Evolutionary conservation across 2,797 vertebrate species (phyloP).

Genomic region (Erpetoichthys calabaricus): DNA sequence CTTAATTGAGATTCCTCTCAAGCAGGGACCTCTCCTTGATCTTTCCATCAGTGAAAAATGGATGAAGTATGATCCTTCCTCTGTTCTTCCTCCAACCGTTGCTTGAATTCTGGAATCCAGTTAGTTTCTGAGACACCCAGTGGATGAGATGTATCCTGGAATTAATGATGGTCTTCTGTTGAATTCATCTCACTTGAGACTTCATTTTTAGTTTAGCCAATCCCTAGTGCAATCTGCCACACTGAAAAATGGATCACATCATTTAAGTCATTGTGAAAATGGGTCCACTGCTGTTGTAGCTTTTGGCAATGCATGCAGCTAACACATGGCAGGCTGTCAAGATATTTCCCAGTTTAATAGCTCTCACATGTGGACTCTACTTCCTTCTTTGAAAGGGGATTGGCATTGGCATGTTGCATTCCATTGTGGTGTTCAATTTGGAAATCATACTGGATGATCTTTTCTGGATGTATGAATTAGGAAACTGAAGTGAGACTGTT

Average conservation of each 20-base stretch:
- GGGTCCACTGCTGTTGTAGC: background rate
- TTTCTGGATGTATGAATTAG: background rate
- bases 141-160: no score
- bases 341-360: no score
- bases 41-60: background rate
- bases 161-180: no score
- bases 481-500: no score
- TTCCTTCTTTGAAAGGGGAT: no score
- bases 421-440: background rate
- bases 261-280: background rate
- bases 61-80: background rate
- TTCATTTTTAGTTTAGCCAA: no score
- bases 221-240: no score
- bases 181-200: no score
- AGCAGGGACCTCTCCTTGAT: background rate
- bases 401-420: background rate
- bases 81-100: background rate
- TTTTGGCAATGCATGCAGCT: background rate
- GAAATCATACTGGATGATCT: background rate
- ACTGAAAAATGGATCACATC: background rate
- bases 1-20: background rate
- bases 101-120: no score
- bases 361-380: no score
- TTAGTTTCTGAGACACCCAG: background rate
- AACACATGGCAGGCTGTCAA: no score